Conservation (phyloP, 2,888 invertebrate genomes). For the Encarsia formosa region DNA sequence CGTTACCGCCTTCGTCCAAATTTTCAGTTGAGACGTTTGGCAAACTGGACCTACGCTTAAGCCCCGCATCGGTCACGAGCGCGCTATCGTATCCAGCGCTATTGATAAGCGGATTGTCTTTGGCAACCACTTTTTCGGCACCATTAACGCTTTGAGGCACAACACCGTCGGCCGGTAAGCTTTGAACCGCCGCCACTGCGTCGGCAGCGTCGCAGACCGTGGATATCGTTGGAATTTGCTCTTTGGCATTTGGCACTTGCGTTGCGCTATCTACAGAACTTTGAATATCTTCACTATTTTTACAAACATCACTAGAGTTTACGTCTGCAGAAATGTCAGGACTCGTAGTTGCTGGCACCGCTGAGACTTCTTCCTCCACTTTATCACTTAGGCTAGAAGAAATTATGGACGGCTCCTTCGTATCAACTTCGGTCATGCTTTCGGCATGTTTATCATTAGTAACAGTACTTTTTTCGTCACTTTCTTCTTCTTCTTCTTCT, state of each 20-base stretch:
- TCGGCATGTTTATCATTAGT: slow-evolving; percentile 42
- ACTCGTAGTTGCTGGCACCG: slow-evolving; percentile 29
- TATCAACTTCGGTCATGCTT: slow-evolving; percentile 44
- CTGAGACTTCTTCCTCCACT: slow-evolving; percentile 28
- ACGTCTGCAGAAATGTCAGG: slow-evolving; percentile 39
- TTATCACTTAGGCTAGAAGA: slow-evolving; percentile 50
- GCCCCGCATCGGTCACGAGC: slow-evolving; percentile 33
- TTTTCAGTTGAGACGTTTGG: slow-evolving; percentile 51
- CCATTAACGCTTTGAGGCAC: slow-evolving; percentile 49
- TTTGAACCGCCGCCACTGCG: slow-evolving; percentile 52
- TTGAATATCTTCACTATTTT: slow-evolving; percentile 38
- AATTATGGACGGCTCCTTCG: slow-evolving; percentile 51
- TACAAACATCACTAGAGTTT: slow-evolving; percentile 39
- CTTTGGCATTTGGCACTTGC: slow-evolving; percentile 51
- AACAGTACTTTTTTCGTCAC: slow-evolving; percentile 42
- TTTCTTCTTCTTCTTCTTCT: slow-evolving; percentile 33
- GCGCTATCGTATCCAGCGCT: slow-evolving; percentile 41
- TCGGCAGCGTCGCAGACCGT: slow-evolving; percentile 65
- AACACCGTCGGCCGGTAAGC: slow-evolving; percentile 48
- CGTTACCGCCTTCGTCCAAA: slow-evolving; percentile 38
- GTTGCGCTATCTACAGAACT: slow-evolving; percentile 47
- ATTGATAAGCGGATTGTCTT: slow-evolving; percentile 40
- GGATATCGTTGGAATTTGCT: slow-evolving; percentile 65
- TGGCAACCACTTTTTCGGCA: slow-evolving; percentile 43
- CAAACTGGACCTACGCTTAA: slow-evolving; percentile 61